Conservation (phyloP, 2,113 vertebrate species). For the Paracanthobrama guichenoti region DNA sequence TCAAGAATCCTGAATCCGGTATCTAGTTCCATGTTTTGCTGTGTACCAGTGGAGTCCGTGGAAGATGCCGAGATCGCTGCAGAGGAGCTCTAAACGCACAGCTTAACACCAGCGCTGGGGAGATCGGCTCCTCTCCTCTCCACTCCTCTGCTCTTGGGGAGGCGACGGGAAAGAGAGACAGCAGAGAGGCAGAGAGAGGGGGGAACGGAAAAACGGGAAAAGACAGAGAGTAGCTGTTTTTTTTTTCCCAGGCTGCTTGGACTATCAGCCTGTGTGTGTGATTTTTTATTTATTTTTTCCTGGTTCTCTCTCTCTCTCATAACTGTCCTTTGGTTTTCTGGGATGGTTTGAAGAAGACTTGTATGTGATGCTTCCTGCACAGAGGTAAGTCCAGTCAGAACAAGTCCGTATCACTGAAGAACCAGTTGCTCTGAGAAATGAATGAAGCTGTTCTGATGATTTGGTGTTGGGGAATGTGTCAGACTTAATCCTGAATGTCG, state of each 20-base stretch:
- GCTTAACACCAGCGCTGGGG: constrained; percentile 49
- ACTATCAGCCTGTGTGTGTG: constrained; percentile 30
- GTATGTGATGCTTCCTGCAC: constrained; percentile 76
- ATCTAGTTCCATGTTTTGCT: constrained; percentile 49
- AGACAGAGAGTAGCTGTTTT: constrained; percentile 28
- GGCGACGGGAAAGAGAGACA: constrained; percentile 47
- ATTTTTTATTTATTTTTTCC: not conserved
- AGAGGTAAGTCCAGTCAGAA: constrained; percentile 71
- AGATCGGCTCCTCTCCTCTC: constrained; percentile 44
- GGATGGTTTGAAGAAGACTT: constrained; percentile 72
- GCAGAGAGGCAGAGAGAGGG: constrained; percentile 19
- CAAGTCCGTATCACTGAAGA: not conserved
- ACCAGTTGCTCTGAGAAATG: constrained; percentile 22
- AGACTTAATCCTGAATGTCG: not conserved
- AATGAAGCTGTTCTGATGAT: constrained; percentile 7
- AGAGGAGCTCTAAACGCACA: constrained; percentile 54
- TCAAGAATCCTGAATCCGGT: constrained; percentile 46
- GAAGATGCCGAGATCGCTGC: constrained; percentile 55
- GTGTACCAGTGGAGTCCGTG: constrained; percentile 1
- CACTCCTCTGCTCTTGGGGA: constrained; percentile 52
- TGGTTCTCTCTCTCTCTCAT: constrained; percentile 37
- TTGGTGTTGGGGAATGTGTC: not conserved
- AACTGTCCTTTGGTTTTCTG: constrained; percentile 64
- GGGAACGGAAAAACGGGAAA: constrained; percentile 41
- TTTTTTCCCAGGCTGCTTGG: constrained; percentile 33